Conservation (phyloP, 2,888 invertebrate genomes). For the Camponotus fellah region DNA sequence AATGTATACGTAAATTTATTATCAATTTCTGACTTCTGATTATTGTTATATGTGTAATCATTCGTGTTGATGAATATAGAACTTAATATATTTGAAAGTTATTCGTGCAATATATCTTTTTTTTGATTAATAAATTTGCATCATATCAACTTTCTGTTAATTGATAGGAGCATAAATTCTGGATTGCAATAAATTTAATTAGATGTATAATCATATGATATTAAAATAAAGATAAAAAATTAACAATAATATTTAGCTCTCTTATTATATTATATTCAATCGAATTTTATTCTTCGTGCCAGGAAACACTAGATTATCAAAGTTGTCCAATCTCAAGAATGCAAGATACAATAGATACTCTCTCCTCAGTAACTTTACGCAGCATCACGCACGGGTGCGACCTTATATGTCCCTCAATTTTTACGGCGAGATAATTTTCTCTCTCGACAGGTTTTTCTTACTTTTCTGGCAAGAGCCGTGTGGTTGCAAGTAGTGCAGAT, state of each 20-base stretch:
- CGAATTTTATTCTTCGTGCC: not conserved
- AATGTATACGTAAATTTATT: too few relatives aligned
- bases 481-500: conserved; percentile 57
- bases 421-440: conserved; percentile 49
- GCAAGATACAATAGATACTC: not conserved
- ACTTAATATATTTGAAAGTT: not conserved
- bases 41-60: too few relatives aligned
- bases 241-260: not conserved
- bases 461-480: conserved; percentile 13
- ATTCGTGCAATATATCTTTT: not conserved
- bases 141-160: not conserved
- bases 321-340: not conserved
- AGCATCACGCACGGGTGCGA: conserved; percentile 1
- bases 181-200: too few relatives aligned
- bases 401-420: conserved; percentile 18
- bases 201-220: too few relatives aligned
- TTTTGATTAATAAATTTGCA: not conserved
- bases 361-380: not conserved
- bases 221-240: not conserved
- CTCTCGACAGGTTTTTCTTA: not conserved
- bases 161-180: not conserved
- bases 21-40: too few relatives aligned
- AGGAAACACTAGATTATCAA: not conserved
- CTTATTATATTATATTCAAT: not conserved
- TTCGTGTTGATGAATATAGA: too few relatives aligned